Conservation (phyloP, 53 echinoderm and acorn worm genomes). For the Astropecten irregularis region DNA sequence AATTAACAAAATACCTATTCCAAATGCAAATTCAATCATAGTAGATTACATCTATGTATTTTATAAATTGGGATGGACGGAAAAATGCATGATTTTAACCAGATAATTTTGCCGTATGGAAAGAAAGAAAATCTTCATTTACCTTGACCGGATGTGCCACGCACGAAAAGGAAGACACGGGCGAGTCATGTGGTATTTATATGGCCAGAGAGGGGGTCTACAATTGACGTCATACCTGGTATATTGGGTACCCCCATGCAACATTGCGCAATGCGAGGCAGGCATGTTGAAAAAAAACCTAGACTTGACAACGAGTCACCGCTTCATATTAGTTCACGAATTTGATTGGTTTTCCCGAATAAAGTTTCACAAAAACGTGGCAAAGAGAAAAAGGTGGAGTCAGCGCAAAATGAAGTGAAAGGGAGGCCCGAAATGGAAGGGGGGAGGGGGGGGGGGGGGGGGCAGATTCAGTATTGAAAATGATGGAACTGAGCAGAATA, state of each 20-base stretch:
- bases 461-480: too few species aligned
- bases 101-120: background rate
- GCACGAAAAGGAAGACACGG: constrained; percentile 55
- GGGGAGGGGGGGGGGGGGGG: too few species aligned
- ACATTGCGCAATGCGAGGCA: constrained; percentile 32
- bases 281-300: too few species aligned
- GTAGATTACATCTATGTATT: background rate
- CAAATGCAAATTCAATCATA: background rate
- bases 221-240: constrained; percentile 53
- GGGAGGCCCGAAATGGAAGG: too few species aligned
- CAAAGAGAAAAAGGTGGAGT: too few species aligned
- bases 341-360: too few species aligned
- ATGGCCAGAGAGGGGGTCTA: constrained; percentile 34
- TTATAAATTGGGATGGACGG: background rate
- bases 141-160: constrained; percentile 62
- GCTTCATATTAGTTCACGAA: too few species aligned
- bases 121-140: background rate
- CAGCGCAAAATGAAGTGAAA: too few species aligned
- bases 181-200: constrained; percentile 60
- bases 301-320: too few species aligned
- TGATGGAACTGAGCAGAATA: too few species aligned
- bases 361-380: too few species aligned
- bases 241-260: constrained; percentile 19
- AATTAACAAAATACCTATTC: background rate
- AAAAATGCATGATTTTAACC: background rate